phyloP scores from a whole-genome alignment of 2,113 vertebrate genomes.

The Clinocottus analis region DNA sequence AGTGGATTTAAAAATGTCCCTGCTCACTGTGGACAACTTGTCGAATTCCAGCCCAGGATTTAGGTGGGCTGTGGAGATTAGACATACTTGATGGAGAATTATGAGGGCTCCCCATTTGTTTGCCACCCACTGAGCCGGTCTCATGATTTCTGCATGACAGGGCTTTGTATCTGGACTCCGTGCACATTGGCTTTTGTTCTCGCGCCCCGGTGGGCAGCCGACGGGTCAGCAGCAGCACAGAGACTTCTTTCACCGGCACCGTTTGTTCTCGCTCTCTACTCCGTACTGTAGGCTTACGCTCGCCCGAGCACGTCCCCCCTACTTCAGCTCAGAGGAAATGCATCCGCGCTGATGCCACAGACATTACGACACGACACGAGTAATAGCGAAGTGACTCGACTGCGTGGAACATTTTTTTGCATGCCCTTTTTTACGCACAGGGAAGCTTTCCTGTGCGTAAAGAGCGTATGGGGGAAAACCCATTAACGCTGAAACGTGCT shows the following conservation, averaged over 20 bases:
- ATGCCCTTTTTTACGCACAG: neutral
- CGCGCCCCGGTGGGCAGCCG: conserved; percentile 54
- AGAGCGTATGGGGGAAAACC: no score
- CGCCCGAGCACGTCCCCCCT: conserved; percentile 20
- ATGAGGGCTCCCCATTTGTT: conserved; percentile 60
- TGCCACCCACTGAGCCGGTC: conserved; percentile 78
- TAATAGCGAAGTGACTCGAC: neutral
- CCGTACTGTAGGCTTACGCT: conserved; percentile 18
- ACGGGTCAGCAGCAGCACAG: conserved; percentile 56
- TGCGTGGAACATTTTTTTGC: neutral
- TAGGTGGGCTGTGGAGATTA: conserved; percentile 63
- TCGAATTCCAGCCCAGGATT: conserved; percentile 65
- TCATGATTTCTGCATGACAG: conserved; percentile 78
- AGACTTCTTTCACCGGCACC: conserved; percentile 65
- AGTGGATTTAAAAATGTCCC: conserved; percentile 14
- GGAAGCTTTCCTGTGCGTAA: neutral
- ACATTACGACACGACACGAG: neutral
- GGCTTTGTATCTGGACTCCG: conserved; percentile 69
- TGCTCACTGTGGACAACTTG: conserved; percentile 10
- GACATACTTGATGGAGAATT: conserved; percentile 60
- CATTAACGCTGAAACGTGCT: conserved; percentile 4
- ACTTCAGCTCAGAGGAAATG: conserved; percentile 8
- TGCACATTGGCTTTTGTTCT: conserved; percentile 67
- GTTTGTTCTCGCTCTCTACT: conserved; percentile 28
- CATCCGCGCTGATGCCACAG: neutral